A percentile compares a stretch with the other conserved stretches of the same genome.
These are phyloP conservation scores for Schizopygopsis malacanthus DNA, from an alignment of 2,797 vertebrate genomes.

Conservation along the genomic window DNA sequence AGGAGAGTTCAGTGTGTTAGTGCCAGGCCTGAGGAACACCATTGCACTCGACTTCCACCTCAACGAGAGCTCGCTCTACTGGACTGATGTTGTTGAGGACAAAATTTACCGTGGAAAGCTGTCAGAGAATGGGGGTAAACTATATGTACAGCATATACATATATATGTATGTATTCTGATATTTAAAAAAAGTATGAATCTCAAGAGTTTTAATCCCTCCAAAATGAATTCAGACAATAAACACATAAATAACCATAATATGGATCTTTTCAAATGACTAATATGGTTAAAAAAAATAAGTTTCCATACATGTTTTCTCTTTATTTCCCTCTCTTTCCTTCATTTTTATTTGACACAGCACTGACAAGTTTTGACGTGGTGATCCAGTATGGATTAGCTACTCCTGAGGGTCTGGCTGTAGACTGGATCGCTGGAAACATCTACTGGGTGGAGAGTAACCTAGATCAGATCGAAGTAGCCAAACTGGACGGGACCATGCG, in stretches of 20 bases:
- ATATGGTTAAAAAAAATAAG: neutral
- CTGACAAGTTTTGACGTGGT: conserved; percentile 92
- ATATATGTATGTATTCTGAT: neutral
- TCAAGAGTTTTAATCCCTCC: neutral
- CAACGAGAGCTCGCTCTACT: conserved; percentile 94
- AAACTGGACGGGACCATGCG: conserved; percentile 92
- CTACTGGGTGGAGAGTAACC: conserved; percentile 97
- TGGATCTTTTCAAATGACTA: neutral
- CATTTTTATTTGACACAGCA: conserved; percentile 57
- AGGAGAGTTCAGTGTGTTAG: conserved; percentile 95
- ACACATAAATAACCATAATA: neutral
- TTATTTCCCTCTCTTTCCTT: neutral
- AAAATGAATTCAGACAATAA: neutral
- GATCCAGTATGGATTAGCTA: conserved; percentile 93
- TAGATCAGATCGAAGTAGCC: conserved; percentile 96
- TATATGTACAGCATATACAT: neutral
- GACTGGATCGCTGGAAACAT: conserved; percentile 98
- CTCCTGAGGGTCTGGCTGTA: conserved; percentile 92
- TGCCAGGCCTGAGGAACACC: conserved; percentile 95
- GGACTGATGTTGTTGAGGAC: conserved; percentile 98
- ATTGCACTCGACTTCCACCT: conserved; percentile 98
- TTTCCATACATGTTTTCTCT: neutral
- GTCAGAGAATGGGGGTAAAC: conserved; percentile 91
- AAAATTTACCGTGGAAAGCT: conserved; percentile 98
- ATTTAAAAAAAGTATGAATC: neutral